Evolutionary conservation across 2,113 vertebrate genomes (phyloP).

Genomic region (Platysteira castanea): DNA sequence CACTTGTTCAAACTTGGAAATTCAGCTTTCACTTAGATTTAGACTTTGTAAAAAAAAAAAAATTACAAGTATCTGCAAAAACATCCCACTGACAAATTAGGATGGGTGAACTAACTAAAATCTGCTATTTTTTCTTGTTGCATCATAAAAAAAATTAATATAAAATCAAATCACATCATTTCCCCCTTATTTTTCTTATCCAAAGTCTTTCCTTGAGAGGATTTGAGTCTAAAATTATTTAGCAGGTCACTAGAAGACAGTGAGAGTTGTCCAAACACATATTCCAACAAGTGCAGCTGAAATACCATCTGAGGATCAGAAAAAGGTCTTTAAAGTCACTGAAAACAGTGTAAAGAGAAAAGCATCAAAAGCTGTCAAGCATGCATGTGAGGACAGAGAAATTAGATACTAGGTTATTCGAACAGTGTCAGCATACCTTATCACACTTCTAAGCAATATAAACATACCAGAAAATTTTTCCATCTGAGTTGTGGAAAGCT

Average conservation of each 20-base stretch:
- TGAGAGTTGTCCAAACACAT: not conserved
- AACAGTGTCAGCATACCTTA: not conserved
- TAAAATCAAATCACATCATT: not conserved
- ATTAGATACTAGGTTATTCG: not conserved
- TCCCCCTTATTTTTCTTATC: not conserved
- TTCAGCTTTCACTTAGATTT: not conserved
- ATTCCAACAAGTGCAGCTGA: not conserved
- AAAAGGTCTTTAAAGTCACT: not conserved
- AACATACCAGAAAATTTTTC: conserved; percentile 66
- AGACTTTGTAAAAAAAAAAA: not conserved
- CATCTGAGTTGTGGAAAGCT: conserved; percentile 27
- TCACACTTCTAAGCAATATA: not conserved
- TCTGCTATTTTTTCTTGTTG: not conserved
- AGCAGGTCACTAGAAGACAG: not conserved
- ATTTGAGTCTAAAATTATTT: not conserved
- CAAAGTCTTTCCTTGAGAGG: not conserved
- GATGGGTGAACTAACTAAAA: not conserved
- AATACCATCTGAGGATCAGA: not conserved
- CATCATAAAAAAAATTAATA: not conserved
- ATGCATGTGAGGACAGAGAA: not conserved
- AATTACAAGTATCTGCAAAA: not conserved
- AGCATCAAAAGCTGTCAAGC: not conserved
- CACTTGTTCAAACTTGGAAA: not conserved
- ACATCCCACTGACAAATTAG: too few relatives aligned
- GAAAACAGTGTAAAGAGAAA: not conserved